Conservation (phyloP, 2,888 invertebrate species). For the Drosophila tripunctata region DNA sequence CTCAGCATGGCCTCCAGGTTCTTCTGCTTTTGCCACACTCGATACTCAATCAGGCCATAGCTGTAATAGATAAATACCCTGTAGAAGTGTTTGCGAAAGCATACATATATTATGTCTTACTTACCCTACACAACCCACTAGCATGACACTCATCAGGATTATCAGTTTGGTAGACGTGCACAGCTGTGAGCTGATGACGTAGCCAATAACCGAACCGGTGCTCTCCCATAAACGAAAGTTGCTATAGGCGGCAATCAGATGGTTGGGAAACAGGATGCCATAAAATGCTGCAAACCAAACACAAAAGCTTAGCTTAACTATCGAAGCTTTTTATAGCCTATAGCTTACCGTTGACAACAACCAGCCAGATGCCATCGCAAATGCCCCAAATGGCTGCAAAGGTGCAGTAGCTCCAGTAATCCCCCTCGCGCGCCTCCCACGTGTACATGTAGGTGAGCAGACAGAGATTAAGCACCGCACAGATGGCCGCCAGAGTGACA, state of each 20-base stretch:
- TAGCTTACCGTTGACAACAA: constrained; percentile 93
- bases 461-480: constrained; percentile 89
- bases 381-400: constrained; percentile 94
- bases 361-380: constrained; percentile 95
- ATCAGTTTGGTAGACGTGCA: constrained; percentile 90
- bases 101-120: constrained; percentile 7
- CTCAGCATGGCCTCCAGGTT: constrained; percentile 69
- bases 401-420: constrained; percentile 89
- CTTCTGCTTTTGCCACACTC: constrained; percentile 75
- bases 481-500: constrained; percentile 90
- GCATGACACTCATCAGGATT: constrained; percentile 88
- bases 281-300: constrained; percentile 87
- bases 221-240: constrained; percentile 97
- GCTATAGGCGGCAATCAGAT: constrained; percentile 95
- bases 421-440: constrained; percentile 90
- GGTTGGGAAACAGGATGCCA: constrained; percentile 92
- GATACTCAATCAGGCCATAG: constrained; percentile 81
- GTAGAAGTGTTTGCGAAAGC: background rate
- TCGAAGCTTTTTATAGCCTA: background rate
- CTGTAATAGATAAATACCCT: constrained; percentile 44
- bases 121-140: constrained; percentile 91
- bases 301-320: background rate
- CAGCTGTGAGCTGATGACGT: constrained; percentile 90
- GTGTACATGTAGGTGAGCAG: constrained; percentile 88
- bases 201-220: constrained; percentile 94